phyloP scores from a whole-genome alignment of 2,113 vertebrate species.

The Equus przewalskii region DNA sequence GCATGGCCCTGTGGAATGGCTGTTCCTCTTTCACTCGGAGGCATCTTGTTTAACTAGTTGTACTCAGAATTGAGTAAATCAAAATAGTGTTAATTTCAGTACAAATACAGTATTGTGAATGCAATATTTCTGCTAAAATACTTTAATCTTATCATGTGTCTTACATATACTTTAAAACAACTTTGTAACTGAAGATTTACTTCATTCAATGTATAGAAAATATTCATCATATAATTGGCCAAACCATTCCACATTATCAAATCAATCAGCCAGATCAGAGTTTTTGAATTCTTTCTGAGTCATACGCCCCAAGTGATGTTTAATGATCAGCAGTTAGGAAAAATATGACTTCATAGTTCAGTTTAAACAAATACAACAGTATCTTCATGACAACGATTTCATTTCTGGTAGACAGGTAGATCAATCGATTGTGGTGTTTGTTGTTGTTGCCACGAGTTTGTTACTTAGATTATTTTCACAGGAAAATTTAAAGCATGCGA shows the following conservation, averaged over 20 bases:
- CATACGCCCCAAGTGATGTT: not conserved
- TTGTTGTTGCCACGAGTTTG: not conserved
- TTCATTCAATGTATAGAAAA: not conserved
- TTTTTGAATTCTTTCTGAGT: conserved; percentile 6
- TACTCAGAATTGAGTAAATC: not conserved
- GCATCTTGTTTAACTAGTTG: not conserved
- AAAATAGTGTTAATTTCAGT: conserved; percentile 21
- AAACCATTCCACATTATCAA: not conserved
- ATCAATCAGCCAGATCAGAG: not conserved
- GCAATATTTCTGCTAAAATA: not conserved
- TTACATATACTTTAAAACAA: conserved; percentile 13
- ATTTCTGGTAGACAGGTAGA: not conserved
- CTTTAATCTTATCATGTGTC: not conserved
- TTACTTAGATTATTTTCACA: not conserved
- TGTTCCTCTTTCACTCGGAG: not conserved
- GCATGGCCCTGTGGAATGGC: not conserved
- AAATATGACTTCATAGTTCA: conserved; percentile 14
- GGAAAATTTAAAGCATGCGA: not conserved
- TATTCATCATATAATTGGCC: not conserved
- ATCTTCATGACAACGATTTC: not conserved
- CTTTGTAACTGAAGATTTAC: not conserved
- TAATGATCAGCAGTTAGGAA: not conserved
- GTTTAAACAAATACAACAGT: not conserved
- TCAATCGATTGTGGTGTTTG: not conserved
- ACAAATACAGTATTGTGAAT: not conserved